Percentiles rank a stretch among this genome's conserved stretches.
phyloP scores from a whole-genome alignment of 2,113 vertebrate genomes.

The Phycodurus eques region DNA sequence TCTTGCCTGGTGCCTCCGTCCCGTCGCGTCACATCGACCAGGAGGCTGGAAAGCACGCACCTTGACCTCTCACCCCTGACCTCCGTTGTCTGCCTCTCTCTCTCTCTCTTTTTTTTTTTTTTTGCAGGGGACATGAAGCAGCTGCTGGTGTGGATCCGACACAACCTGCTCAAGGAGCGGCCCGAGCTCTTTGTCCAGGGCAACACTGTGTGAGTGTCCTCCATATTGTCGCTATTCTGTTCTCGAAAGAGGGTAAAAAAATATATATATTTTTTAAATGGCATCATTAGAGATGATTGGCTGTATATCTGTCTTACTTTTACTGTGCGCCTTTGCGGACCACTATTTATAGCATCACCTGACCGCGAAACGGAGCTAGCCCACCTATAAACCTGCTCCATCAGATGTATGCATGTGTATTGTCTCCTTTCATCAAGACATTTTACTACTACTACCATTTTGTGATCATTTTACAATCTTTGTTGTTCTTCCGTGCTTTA shows the following conservation, averaged over 20 bases:
- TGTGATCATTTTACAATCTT: conserved; percentile 16
- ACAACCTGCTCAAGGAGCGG: conserved; percentile 90
- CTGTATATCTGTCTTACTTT: conserved; percentile 52
- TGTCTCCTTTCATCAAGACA: conserved; percentile 18
- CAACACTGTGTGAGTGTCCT: conserved; percentile 86
- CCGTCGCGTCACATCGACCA: conserved; percentile 79
- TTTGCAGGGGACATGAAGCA: conserved; percentile 88
- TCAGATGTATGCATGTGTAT: conserved; percentile 40
- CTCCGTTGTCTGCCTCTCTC: conserved; percentile 65
- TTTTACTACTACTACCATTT: conserved; percentile 12
- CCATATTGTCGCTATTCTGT: conserved; percentile 33
- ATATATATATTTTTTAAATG: no score
- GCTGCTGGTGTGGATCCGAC: conserved; percentile 93
- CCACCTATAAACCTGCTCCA: conserved; percentile 57
- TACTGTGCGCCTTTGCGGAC: conserved; percentile 64
- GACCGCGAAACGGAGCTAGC: conserved; percentile 47
- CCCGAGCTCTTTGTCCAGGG: conserved; percentile 95
- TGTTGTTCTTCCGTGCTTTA: conserved; percentile 7
- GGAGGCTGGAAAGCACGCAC: conserved; percentile 64
- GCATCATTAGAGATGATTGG: background rate
- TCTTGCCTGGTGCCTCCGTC: conserved; percentile 65
- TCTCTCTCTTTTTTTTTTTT: conserved; percentile 48
- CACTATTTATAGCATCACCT: conserved; percentile 69
- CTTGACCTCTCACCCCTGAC: conserved; percentile 70
- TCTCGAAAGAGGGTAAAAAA: conserved; percentile 8